Evolutionary conservation across 2,888 invertebrate genomes (phyloP).

Genomic region (Pyrrhosoma nymphula): DNA sequence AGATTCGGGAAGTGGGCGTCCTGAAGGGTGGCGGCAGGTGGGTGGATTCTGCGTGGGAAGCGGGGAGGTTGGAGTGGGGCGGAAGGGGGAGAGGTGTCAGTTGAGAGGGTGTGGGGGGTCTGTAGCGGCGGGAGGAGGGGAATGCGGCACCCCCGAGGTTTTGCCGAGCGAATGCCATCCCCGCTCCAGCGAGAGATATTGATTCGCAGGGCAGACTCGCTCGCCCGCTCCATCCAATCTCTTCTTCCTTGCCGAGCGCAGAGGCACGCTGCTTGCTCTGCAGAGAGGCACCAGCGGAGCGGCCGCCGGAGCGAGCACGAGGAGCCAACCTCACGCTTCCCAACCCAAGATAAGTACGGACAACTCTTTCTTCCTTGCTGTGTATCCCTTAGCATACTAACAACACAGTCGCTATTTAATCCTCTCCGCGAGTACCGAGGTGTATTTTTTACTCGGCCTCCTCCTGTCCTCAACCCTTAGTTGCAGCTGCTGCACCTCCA

Average conservation of each 20-base stretch:
- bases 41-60: not conserved
- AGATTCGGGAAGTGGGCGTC: not conserved
- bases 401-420: no score
- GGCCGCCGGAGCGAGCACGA: not conserved
- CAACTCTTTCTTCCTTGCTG: not conserved
- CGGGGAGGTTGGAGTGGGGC: not conserved
- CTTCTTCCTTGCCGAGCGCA: no score
- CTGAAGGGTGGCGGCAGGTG: not conserved
- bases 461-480: no score
- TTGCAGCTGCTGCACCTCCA: no score
- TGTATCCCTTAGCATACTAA: no score
- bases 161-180: conserved; percentile 28
- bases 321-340: not conserved
- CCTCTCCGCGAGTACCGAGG: no score
- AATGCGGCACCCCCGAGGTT: not conserved
- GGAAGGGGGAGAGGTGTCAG: not conserved
- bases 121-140: not conserved
- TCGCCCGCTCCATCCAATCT: not conserved
- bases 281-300: not conserved
- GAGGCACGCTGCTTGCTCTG: no score
- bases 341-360: conserved; percentile 1
- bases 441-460: no score
- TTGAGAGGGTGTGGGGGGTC: not conserved
- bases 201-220: conserved; percentile 28
- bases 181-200: conserved; percentile 36